Evolutionary conservation across 1,140 invertebrate species (phyloP).

Genomic region (Idris sp.): DNA sequence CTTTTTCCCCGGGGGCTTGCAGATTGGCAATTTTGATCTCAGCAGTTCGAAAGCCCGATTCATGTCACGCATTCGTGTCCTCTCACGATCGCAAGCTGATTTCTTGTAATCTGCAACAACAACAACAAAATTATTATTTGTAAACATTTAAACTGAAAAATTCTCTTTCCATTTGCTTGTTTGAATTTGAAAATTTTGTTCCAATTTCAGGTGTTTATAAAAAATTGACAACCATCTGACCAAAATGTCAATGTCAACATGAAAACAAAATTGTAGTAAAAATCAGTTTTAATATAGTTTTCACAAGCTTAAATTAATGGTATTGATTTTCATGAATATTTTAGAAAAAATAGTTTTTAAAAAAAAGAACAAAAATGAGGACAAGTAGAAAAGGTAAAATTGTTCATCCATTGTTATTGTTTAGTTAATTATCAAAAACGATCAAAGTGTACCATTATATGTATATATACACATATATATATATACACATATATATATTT

Average conservation of each 20-base stretch:
- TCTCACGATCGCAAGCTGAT: slow-evolving; percentile 90
- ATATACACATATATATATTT: no score
- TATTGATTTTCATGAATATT: no score
- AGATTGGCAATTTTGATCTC: slow-evolving; percentile 86
- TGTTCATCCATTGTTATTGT: not conserved
- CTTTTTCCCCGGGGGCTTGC: slow-evolving; percentile 92
- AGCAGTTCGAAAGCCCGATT: slow-evolving; percentile 90
- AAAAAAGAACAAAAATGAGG: slow-evolving; percentile 26
- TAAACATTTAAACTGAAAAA: no score
- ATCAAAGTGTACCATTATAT: no score
- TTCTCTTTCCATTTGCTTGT: no score
- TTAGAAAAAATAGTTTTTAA: slow-evolving; percentile 13
- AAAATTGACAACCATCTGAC: not conserved
- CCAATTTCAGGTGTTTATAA: not conserved
- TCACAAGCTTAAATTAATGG: no score
- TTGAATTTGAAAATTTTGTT: no score
- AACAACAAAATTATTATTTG: no score
- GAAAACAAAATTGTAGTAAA: slow-evolving; percentile 3
- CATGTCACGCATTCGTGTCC: slow-evolving; percentile 93
- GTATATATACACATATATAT: no score
- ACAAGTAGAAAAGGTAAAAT: slow-evolving; percentile 64
- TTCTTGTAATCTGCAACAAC: slow-evolving; percentile 86
- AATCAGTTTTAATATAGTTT: no score
- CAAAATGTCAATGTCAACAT: not conserved
- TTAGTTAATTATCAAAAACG: no score